A percentile compares a stretch with the other conserved stretches of the same genome.
Conservation (phyloP, 35 echinoderm and acorn worm genomes). For the Eucidaris tribuloides region DNA sequence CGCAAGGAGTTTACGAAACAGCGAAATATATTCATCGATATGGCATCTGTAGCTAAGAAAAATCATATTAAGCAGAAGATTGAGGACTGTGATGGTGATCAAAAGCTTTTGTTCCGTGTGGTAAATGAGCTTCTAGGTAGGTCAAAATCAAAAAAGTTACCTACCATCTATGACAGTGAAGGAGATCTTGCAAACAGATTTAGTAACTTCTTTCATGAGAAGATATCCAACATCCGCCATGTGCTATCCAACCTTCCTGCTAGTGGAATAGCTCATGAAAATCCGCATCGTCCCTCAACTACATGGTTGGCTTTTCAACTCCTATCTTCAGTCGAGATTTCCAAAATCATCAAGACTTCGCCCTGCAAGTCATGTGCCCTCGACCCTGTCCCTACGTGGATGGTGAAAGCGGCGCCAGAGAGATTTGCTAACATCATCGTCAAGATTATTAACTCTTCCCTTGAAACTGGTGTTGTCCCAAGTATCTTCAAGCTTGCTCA, state of each 20-base stretch:
- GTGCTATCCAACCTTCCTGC: neutral
- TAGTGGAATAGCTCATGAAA: neutral
- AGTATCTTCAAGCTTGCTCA: neutral
- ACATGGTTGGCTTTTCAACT: neutral
- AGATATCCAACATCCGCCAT: neutral
- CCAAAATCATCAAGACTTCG: neutral
- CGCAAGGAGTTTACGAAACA: neutral
- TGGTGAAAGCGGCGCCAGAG: conserved; percentile 20
- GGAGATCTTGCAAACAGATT: neutral
- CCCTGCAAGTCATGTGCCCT: conserved; percentile 18
- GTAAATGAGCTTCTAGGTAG: conserved; percentile 11
- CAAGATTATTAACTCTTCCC: conserved; percentile 3
- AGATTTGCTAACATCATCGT: neutral
- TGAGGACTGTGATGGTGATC: neutral
- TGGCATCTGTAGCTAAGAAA: conserved; percentile 21
- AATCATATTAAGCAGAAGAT: conserved; percentile 16
- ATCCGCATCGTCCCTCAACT: neutral
- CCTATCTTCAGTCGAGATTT: conserved; percentile 1
- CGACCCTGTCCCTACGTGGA: conserved; percentile 32
- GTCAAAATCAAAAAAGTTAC: conserved; percentile 3
- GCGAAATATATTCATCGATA: neutral
- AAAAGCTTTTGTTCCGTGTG: conserved; percentile 20
- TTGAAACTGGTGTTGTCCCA: neutral
- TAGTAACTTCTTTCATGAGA: conserved; percentile 6
- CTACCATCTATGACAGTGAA: neutral